phyloP scores from a whole-genome alignment of 2,888 invertebrate genomes.

The Vanessa cardui region DNA sequence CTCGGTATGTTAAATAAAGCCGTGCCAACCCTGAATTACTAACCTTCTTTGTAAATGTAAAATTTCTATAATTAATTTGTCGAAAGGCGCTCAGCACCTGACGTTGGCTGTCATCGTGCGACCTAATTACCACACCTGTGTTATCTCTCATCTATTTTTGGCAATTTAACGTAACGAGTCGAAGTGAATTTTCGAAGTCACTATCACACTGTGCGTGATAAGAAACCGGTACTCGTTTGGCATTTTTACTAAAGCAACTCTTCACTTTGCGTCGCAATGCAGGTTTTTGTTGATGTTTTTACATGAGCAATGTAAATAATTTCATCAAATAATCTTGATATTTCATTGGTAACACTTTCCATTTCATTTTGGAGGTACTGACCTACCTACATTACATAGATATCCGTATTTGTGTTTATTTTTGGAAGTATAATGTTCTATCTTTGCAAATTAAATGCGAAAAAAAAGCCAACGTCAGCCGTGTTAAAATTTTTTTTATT shows the following conservation, averaged over 20 bases:
- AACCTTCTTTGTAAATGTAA: constrained; percentile 54
- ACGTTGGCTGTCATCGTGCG: constrained; percentile 58
- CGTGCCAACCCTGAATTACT: constrained; percentile 5
- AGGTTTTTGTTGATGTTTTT: constrained; percentile 19
- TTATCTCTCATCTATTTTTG: constrained; percentile 45
- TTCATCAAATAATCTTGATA: background rate
- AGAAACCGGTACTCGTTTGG: constrained; percentile 24
- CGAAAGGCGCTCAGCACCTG: constrained; percentile 54
- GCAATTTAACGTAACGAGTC: constrained; percentile 27
- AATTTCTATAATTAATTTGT: constrained; percentile 58
- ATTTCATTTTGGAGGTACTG: background rate
- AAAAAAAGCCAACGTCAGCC: too few species aligned
- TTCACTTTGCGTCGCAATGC: constrained; percentile 15
- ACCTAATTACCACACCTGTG: constrained; percentile 60
- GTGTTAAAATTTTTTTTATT: too few species aligned
- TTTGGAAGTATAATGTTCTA: too few species aligned
- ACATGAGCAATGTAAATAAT: background rate
- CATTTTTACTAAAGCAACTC: constrained; percentile 3
- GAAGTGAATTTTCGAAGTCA: constrained; percentile 18
- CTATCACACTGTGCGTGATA: constrained; percentile 19
- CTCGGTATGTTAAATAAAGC: background rate
- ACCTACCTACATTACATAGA: too few species aligned
- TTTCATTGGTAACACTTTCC: background rate
- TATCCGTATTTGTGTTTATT: too few species aligned
- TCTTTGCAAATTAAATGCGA: too few species aligned